These are phyloP conservation scores for Drosophila mauritiana DNA, from an alignment of 1,140 invertebrate genomes.

Conservation along the genomic window DNA sequence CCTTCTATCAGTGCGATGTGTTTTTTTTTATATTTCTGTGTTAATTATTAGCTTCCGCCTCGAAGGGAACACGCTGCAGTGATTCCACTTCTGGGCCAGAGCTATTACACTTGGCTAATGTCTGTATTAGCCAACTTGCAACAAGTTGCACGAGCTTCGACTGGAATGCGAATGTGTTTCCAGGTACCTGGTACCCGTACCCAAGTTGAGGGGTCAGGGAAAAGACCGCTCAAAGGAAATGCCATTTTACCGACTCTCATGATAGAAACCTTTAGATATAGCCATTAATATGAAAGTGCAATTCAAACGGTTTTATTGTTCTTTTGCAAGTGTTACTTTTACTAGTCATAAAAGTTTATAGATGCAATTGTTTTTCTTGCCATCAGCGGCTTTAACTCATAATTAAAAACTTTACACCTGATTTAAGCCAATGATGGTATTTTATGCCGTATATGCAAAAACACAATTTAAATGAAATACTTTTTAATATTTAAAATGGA, in stretches of 20 bases:
- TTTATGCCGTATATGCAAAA: too few relatives aligned
- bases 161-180: slow-evolving; percentile 33
- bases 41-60: slow-evolving; percentile 77
- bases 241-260: neutral
- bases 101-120: slow-evolving; percentile 27
- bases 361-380: too few relatives aligned
- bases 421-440: too few relatives aligned
- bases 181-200: slow-evolving; percentile 10
- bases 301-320: too few relatives aligned
- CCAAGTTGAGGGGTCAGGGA: neutral
- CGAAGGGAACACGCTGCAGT: slow-evolving; percentile 37
- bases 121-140: slow-evolving; percentile 37
- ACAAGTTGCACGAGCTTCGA: slow-evolving; percentile 40
- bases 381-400: too few relatives aligned
- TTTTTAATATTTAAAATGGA: too few relatives aligned
- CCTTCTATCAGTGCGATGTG: slow-evolving; percentile 25
- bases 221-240: slow-evolving; percentile 7
- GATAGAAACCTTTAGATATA: neutral
- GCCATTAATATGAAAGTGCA: too few relatives aligned
- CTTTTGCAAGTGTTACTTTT: too few relatives aligned
- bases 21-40: slow-evolving; percentile 48
- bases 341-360: too few relatives aligned
- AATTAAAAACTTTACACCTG: too few relatives aligned
- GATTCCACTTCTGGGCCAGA: slow-evolving; percentile 9
- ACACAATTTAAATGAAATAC: too few relatives aligned